Conservation (phyloP, 1,140 invertebrate genomes). For the Drosophila ficusphila region DNA sequence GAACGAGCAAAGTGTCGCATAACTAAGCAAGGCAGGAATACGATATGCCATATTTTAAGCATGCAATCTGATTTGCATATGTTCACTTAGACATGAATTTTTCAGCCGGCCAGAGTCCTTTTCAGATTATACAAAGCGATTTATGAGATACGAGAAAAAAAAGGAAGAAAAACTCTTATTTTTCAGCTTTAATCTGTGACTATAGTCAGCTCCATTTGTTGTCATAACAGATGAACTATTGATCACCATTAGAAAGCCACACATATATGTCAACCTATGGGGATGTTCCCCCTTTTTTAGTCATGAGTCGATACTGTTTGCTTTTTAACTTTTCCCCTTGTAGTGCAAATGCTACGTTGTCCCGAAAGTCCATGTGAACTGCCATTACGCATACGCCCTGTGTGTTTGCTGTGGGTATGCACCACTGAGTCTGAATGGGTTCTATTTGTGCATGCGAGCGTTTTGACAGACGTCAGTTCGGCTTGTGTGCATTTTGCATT, state of each 20-base stretch:
- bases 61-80: conserved; percentile 39
- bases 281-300: background rate
- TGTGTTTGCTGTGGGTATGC: conserved; percentile 40
- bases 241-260: conserved; percentile 40
- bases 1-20: conserved; percentile 20
- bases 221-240: conserved; percentile 42
- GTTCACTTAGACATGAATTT: background rate
- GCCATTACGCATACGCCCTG: conserved; percentile 67
- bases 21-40: conserved; percentile 20
- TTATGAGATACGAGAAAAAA: background rate
- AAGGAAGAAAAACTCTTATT: background rate
- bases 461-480: conserved; percentile 55
- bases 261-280: background rate
- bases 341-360: conserved; percentile 32
- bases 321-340: conserved; percentile 14
- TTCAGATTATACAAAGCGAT: conserved; percentile 15
- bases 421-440: conserved; percentile 47
- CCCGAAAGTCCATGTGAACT: conserved; percentile 18
- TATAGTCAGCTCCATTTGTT: conserved; percentile 26
- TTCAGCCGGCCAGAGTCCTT: background rate
- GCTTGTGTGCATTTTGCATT: conserved; percentile 53
- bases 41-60: conserved; percentile 29
- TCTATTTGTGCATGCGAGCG: conserved; percentile 30
- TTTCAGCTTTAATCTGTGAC: conserved; percentile 15
- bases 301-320: conserved; percentile 29